Conservation (phyloP, 2,113 vertebrate genomes). For the Excalfactoria chinensis region DNA sequence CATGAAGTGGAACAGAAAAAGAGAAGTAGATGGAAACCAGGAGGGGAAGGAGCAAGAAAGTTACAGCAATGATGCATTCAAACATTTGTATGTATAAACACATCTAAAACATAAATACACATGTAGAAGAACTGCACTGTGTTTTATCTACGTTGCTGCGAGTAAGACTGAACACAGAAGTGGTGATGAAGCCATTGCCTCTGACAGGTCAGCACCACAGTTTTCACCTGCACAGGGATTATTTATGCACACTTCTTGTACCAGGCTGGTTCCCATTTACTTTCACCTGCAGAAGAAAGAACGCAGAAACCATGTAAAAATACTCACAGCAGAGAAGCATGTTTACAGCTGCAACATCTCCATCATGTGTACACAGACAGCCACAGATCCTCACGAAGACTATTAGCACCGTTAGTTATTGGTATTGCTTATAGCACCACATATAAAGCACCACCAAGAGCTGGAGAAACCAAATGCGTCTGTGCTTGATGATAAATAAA, state of each 20-base stretch:
- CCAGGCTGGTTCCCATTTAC: rapidly evolving
- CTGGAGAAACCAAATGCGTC: not conserved
- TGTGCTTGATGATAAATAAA: not conserved
- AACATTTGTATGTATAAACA: not conserved
- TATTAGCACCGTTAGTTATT: not conserved
- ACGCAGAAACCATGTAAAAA: not conserved
- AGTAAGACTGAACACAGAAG: not conserved
- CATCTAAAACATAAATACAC: not conserved
- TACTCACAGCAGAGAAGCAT: not conserved
- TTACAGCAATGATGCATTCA: not conserved
- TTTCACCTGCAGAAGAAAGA: not conserved
- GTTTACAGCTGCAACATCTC: not conserved
- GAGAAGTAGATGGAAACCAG: not conserved
- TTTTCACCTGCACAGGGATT: not conserved
- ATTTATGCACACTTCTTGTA: not conserved
- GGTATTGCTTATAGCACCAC: not conserved
- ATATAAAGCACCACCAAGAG: not conserved
- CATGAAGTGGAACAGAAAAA: constrained; percentile 54
- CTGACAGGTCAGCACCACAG: not conserved
- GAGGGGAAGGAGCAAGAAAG: constrained; percentile 13
- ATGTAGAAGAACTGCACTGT: not conserved
- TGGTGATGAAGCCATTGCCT: not conserved
- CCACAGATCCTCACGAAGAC: not conserved
- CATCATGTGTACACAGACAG: rapidly evolving
- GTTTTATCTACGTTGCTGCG: not conserved